Evolutionary conservation across 2,113 vertebrate genomes (phyloP), one percentile per base, ranked within the genome.

Genomic region (Xerus inauris): DNA sequence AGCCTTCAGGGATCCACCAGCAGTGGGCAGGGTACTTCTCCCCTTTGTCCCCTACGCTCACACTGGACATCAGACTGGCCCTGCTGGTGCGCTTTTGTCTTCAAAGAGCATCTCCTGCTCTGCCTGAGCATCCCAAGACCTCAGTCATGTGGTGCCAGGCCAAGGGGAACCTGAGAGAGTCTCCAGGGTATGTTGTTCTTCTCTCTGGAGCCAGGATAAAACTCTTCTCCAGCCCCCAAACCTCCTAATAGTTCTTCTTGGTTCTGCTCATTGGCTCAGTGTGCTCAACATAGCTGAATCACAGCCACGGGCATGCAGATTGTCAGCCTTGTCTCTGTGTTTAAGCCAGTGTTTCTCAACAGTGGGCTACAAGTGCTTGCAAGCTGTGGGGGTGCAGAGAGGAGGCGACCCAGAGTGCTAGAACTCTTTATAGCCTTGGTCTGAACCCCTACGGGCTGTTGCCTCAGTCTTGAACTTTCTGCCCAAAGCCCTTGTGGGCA

Each of bases 1-100:
- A 38, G 30, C 22, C 30, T 45, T 28, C 45, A 47, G 84, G 40
- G 13, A 40, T 19, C 45, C 32, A 3, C 49, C 72, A 8, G 42
- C 72, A 47, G 72, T 5, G 8, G 8, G 6, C 42, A 51, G 22
- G 5, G 24, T 8, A 40, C 35, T 8, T n/a, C 45, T 35, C 49
- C 49, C 42, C 45, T 3, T 47, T 6, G 13, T 12, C 8, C 54
- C 40, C 40, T 24, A 16, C 24, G 62, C 71, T 77, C 64, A n/a
- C n/a, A 9, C 0, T 17, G 0, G 64, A 38, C 32, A 6, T 57
- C 77, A 2, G 1, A n/a, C 20, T 4, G 6, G 32, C 24, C 32
- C 13, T 7, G 12, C 19, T 9, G 22, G 22, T 19, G 49, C 28
- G 28, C 13, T 22, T n/a, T 77, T 73, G 54, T n/a, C 32, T 30